Percentiles rank a stretch among this genome's conserved stretches.
phyloP scores from a whole-genome alignment of 2,797 vertebrate species.

The Podargus strigoides region DNA sequence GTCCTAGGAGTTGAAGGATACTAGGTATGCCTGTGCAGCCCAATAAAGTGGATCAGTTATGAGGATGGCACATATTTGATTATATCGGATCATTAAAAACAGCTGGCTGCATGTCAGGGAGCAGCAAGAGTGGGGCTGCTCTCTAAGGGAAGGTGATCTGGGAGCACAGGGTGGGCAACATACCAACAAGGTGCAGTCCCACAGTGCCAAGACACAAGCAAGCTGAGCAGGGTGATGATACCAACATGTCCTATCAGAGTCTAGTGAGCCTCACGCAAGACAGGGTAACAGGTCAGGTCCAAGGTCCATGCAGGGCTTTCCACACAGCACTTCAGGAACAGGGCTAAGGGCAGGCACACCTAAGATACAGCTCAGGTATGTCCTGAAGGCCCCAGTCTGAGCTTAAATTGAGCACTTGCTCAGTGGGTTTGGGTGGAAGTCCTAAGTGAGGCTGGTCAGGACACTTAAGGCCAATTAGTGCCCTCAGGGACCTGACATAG shows the following conservation, averaged over 20 bases:
- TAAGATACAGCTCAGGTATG: neutral
- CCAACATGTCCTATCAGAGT: neutral
- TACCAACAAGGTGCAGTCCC: neutral
- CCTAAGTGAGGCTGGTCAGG: neutral
- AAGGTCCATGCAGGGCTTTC: neutral
- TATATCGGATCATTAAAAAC: neutral
- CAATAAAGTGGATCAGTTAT: neutral
- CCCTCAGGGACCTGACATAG: neutral
- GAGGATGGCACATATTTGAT: neutral
- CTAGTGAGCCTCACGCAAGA: neutral
- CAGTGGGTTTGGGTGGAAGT: neutral
- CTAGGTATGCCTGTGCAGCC: neutral
- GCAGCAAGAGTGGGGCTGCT: neutral
- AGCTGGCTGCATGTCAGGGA: neutral
- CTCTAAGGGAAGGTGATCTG: accelerated
- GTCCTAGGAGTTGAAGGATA: neutral
- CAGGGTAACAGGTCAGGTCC: no score
- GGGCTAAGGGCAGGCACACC: neutral
- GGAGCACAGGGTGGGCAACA: neutral
- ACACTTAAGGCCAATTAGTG: neutral
- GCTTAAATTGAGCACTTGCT: neutral
- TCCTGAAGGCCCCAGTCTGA: neutral
- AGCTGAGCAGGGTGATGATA: neutral
- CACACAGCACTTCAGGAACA: neutral
- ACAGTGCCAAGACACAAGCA: neutral